These are phyloP conservation scores for Drosophila pachea DNA, from an alignment of 1,140 invertebrate species.

Conservation along the genomic window DNA sequence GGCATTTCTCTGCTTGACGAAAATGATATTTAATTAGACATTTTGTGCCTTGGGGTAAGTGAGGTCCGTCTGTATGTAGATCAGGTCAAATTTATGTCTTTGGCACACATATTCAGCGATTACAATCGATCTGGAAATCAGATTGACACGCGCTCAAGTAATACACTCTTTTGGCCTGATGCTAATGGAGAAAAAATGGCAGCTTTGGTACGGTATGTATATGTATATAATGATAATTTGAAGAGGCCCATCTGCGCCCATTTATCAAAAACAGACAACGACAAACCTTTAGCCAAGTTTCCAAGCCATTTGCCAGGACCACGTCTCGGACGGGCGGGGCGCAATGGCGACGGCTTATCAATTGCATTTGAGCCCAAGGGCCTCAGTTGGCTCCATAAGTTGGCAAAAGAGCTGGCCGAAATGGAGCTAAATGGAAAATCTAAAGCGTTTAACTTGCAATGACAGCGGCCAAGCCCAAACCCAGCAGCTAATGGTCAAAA, in stretches of 20 bases:
- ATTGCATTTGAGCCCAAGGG: conserved; percentile 55
- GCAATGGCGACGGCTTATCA: conserved; percentile 50
- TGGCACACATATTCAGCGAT: background rate
- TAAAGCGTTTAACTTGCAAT: conserved; percentile 67
- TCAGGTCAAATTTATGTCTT: background rate
- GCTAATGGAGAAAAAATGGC: conserved; percentile 2
- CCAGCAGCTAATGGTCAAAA: conserved; percentile 67
- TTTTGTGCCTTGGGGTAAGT: background rate
- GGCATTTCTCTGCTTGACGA: background rate
- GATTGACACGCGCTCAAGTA: conserved; percentile 3
- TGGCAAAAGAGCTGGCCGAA: conserved; percentile 36
- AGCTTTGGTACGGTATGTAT: background rate
- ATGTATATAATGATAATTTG: conserved; percentile 19
- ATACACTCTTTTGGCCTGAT: conserved; percentile 14
- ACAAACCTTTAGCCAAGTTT: conserved; percentile 56
- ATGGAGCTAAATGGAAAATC: conserved; percentile 44
- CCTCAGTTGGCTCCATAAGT: conserved; percentile 65
- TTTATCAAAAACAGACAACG: conserved; percentile 64
- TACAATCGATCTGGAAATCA: background rate
- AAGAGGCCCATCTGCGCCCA: conserved; percentile 33
- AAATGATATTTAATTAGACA: conserved; percentile 4
- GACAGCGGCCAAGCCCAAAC: conserved; percentile 42
- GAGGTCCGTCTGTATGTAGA: background rate
- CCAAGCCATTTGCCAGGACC: conserved; percentile 61
- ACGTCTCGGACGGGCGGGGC: conserved; percentile 19